These are phyloP conservation scores for Plumapathes pennacea DNA, from an alignment of 92 coral and sea anemone genomes.

Conservation along the genomic window DNA sequence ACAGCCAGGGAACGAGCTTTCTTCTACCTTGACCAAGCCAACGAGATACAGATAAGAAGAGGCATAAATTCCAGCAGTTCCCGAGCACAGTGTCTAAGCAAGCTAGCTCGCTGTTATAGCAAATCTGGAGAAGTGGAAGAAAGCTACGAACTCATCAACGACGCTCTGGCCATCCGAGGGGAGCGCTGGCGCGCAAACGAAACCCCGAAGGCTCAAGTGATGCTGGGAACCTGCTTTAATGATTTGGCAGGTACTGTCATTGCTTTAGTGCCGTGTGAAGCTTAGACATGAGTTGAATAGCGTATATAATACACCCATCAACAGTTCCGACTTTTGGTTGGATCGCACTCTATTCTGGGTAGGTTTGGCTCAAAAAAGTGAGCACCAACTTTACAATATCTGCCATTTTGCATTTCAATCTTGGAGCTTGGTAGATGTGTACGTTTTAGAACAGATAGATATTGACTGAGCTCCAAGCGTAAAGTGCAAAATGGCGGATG, in stretches of 20 bases:
- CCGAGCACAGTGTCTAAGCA: constrained; percentile 36
- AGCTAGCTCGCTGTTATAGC: constrained; percentile 44
- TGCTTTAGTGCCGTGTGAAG: no score
- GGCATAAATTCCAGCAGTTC: not conserved
- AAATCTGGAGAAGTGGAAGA: constrained; percentile 5
- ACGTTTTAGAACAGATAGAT: no score
- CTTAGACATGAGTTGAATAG: no score
- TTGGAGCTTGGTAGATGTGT: no score
- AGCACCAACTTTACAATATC: no score
- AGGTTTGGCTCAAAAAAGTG: no score
- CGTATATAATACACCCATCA: no score
- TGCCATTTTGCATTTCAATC: no score
- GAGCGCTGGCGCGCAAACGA: not conserved
- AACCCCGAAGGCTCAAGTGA: constrained; percentile 11
- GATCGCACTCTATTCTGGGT: not conserved
- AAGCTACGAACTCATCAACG: constrained; percentile 18
- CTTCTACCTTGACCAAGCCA: constrained; percentile 10
- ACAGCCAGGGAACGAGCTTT: constrained; percentile 23
- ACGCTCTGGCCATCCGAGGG: constrained; percentile 12
- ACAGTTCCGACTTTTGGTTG: no score
- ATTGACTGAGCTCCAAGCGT: no score
- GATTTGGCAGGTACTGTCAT: constrained; percentile 57
- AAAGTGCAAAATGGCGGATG: no score
- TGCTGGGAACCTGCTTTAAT: constrained; percentile 48
- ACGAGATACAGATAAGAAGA: not conserved